Conservation (phyloP, 92 coral and sea anemone genomes). For the Anthopleura xanthogrammica region DNA sequence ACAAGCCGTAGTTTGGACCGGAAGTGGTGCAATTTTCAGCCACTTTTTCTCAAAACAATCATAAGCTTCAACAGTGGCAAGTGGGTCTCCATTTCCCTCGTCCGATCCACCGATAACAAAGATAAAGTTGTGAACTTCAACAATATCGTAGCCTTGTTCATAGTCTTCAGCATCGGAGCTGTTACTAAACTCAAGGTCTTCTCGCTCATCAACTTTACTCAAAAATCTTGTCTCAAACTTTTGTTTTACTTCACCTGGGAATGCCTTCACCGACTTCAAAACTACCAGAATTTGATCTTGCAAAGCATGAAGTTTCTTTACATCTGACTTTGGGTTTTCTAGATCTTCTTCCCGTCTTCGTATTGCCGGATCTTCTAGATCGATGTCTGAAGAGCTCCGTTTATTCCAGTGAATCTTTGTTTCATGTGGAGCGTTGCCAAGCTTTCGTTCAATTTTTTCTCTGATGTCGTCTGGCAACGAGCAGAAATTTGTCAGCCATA, state of each 20-base stretch:
- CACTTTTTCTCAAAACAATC: constrained; percentile 54
- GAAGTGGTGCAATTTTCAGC: constrained; percentile 61
- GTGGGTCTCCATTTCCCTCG: constrained; percentile 56
- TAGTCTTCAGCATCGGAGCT: constrained; percentile 47
- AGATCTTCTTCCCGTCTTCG: constrained; percentile 29
- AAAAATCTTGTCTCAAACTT: constrained; percentile 62
- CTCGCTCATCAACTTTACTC: constrained; percentile 33
- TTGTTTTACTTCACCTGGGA: constrained; percentile 62
- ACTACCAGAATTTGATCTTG: constrained; percentile 39
- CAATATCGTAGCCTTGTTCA: constrained; percentile 69
- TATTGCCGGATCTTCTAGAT: constrained; percentile 19
- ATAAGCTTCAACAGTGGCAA: constrained; percentile 54
- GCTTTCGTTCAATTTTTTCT: constrained; percentile 26
- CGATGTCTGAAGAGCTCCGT: constrained; percentile 23
- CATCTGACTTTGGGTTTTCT: constrained; percentile 21
- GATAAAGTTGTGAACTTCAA: constrained; percentile 66
- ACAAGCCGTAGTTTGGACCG: constrained; percentile 78
- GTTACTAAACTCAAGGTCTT: constrained; percentile 26
- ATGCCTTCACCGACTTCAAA: constrained; percentile 34
- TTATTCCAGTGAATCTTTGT: constrained; percentile 40
- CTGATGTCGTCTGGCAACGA: constrained; percentile 36
- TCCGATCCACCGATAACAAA: constrained; percentile 73
- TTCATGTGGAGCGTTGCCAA: constrained; percentile 21
- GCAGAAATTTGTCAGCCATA: constrained; percentile 36
- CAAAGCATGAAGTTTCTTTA: not conserved